A percentile compares a stretch with the other conserved stretches of the same genome.
Conservation (phyloP, 2,797 vertebrate genomes). For the Amblyopsis hoosieri region DNA sequence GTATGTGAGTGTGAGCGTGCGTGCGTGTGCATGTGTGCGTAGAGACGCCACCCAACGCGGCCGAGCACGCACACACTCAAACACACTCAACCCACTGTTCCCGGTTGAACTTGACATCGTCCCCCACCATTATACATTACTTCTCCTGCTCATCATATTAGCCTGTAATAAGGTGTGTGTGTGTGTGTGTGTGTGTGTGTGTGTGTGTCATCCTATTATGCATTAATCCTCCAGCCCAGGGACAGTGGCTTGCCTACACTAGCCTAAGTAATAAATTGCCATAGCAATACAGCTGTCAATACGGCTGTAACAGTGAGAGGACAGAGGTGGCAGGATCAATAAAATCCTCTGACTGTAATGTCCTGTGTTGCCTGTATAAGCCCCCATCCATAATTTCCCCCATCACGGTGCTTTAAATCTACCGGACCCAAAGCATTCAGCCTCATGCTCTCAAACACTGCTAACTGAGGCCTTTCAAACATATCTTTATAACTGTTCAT, state of each 20-base stretch:
- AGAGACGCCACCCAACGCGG: neutral
- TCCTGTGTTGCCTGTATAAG: constrained; percentile 43
- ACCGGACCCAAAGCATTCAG: constrained; percentile 58
- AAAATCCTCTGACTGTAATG: constrained; percentile 66
- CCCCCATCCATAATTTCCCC: constrained; percentile 24
- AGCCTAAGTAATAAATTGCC: constrained; percentile 69
- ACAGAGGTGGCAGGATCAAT: constrained; percentile 72
- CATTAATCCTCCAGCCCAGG: constrained; percentile 41
- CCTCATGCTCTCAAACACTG: constrained; percentile 43
- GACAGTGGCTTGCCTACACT: constrained; percentile 46
- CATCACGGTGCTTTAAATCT: constrained; percentile 29
- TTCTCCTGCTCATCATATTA: constrained; percentile 64
- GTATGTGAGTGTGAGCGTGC: too few relatives aligned
- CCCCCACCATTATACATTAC: constrained; percentile 62
- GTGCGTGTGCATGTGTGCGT: neutral
- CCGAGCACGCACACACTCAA: constrained; percentile 20
- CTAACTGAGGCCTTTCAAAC: constrained; percentile 4
- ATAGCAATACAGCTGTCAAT: constrained; percentile 78
- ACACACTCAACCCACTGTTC: constrained; percentile 43
- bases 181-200: constrained; percentile 19
- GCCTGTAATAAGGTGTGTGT: constrained; percentile 49
- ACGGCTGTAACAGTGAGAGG: constrained; percentile 62
- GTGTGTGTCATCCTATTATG: constrained; percentile 20
- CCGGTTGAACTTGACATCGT: constrained; percentile 63
- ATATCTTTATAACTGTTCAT: constrained; percentile 23